These are phyloP conservation scores for Trissoscelio sp. DNA, from an alignment of 2,888 invertebrate species.

Conservation along the genomic window DNA sequence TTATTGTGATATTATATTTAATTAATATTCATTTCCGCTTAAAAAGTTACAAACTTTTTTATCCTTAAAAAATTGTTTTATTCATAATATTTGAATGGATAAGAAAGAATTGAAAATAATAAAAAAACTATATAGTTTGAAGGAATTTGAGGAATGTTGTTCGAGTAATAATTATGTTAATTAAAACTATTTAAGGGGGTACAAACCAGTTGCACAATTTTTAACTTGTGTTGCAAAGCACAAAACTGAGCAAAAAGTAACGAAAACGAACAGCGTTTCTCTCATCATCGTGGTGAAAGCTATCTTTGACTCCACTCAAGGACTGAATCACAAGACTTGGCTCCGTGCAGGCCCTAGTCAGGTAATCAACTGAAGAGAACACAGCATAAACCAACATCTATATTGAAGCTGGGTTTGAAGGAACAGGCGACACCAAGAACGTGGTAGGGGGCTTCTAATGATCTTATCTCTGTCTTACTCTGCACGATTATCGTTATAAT, in stretches of 20 bases:
- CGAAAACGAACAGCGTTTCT: conserved; percentile 75
- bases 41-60: too few species aligned
- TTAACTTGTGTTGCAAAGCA: conserved; percentile 73
- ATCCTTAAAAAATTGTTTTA: too few species aligned
- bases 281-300: conserved; percentile 78
- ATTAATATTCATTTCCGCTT: too few species aligned
- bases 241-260: conserved; percentile 71
- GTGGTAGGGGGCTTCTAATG: conserved; percentile 46
- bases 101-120: too few species aligned
- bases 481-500: conserved; percentile 24
- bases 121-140: too few species aligned
- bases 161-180: too few species aligned
- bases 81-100: too few species aligned
- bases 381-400: conserved; percentile 11
- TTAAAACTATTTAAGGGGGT: background rate
- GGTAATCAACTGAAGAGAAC: conserved; percentile 56
- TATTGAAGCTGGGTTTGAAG: conserved; percentile 26
- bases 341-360: conserved; percentile 62
- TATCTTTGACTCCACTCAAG: conserved; percentile 7
- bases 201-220: conserved; percentile 81
- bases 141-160: too few species aligned
- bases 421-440: conserved; percentile 32
- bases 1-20: too few species aligned
- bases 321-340: conserved; percentile 47
- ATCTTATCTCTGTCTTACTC: conserved; percentile 33